phyloP scores from a whole-genome alignment of 2,797 vertebrate species.

The Cichlasoma orientale region DNA sequence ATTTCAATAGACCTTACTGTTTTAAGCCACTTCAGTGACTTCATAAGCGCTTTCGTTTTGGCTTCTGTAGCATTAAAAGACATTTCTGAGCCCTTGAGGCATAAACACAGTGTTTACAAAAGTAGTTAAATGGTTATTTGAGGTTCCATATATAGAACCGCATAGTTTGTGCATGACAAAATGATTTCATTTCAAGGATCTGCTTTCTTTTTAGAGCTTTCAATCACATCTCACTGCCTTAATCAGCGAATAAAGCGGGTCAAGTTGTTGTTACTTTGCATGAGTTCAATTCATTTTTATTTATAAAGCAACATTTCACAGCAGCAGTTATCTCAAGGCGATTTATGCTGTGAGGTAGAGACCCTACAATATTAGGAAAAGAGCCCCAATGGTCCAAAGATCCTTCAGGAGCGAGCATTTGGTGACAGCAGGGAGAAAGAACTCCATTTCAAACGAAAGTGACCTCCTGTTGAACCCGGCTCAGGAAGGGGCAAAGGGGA shows the following conservation, averaged over 20 bases:
- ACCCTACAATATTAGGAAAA: neutral
- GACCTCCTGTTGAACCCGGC: neutral
- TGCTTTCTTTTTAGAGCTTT: neutral
- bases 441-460: neutral
- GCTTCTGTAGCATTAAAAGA: neutral
- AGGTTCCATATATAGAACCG: neutral
- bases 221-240: neutral
- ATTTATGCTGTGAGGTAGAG: neutral
- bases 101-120: neutral
- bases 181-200: neutral
- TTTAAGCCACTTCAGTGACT: conserved; percentile 24
- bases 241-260: neutral
- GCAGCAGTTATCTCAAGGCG: neutral
- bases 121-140: neutral
- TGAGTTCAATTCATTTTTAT: neutral
- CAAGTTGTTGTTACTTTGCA: neutral
- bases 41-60: conserved; percentile 34
- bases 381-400: accelerated
- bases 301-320: neutral
- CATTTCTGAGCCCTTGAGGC: neutral
- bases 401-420: neutral
- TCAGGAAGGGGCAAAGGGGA: neutral
- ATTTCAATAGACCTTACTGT: conserved; percentile 26
- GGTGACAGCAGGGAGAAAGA: neutral
- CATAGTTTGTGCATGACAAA: neutral